phyloP scores from a whole-genome alignment of 2,888 invertebrate species.

The Folsomia candida region DNA sequence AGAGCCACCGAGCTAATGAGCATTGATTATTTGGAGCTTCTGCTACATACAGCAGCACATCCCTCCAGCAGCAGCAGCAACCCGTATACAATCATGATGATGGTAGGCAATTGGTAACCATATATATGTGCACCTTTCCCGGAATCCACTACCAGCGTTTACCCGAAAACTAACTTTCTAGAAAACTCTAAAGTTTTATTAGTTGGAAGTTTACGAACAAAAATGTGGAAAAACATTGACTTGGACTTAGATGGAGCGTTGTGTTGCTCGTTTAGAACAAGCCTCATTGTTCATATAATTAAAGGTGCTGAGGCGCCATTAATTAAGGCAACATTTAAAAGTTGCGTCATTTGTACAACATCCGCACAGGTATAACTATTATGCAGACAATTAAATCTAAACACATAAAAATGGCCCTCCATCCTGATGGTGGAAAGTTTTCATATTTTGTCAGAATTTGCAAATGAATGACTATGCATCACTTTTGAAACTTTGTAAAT shows the following conservation, averaged over 20 bases:
- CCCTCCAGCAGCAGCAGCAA: not conserved
- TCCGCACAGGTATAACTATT: not conserved
- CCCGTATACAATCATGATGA: not conserved
- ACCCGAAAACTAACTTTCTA: not conserved
- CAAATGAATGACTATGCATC: too few relatives aligned
- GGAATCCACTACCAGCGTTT: not conserved
- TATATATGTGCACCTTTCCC: not conserved
- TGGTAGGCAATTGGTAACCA: not conserved
- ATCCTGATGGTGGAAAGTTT: not conserved
- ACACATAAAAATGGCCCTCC: not conserved
- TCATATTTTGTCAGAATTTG: not conserved
- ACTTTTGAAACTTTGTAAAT: too few relatives aligned
- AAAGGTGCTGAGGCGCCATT: not conserved
- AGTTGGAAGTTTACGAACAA: not conserved
- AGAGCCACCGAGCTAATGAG: slow-evolving; percentile 31
- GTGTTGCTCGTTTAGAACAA: not conserved
- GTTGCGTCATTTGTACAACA: not conserved
- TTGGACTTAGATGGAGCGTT: not conserved
- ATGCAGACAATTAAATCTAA: not conserved
- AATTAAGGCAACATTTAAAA: not conserved
- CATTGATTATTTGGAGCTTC: slow-evolving; percentile 32
- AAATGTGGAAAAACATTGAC: slow-evolving; percentile 8
- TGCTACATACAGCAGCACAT: not conserved
- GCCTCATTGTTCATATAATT: not conserved
- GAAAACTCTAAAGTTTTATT: not conserved